A percentile compares a stretch with the other conserved stretches of the same genome.
Evolutionary conservation across 2,888 invertebrate genomes (phyloP).

Genomic region (Drosophila tanythrix): DNA sequence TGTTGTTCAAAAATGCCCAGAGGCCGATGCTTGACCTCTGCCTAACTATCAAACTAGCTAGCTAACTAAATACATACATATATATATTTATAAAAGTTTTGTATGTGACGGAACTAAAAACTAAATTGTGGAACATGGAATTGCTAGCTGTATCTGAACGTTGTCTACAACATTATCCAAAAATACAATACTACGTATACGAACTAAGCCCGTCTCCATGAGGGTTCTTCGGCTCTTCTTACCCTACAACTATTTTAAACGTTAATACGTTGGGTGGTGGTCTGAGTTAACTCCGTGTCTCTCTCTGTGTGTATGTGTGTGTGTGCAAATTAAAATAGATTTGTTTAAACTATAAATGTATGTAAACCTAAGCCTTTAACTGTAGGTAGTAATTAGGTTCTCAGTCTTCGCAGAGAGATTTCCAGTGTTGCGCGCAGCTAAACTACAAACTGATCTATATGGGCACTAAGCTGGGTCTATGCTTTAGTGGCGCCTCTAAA

Average conservation of each 20-base stretch:
- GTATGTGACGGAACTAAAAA: slow-evolving; percentile 33
- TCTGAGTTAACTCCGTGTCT: slow-evolving; percentile 51
- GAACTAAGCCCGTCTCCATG: slow-evolving; percentile 41
- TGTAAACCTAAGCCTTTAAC: slow-evolving; percentile 66
- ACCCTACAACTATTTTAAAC: slow-evolving; percentile 58
- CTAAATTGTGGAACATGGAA: slow-evolving; percentile 79
- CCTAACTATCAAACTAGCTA: slow-evolving; percentile 50
- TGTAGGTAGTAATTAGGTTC: slow-evolving; percentile 82
- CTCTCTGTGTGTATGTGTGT: slow-evolving; percentile 14
- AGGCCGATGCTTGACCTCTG: slow-evolving; percentile 48
- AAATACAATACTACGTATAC: slow-evolving; percentile 63
- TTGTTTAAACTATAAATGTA: slow-evolving; percentile 30
- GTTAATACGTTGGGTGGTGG: slow-evolving; percentile 78
- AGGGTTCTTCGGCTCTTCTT: slow-evolving; percentile 27
- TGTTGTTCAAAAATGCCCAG: slow-evolving; percentile 70
- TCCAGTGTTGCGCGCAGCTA: slow-evolving; percentile 62
- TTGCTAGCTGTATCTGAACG: slow-evolving; percentile 77
- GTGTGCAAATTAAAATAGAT: slow-evolving; percentile 36
- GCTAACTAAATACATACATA: slow-evolving; percentile 28
- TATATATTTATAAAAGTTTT: slow-evolving; percentile 12
- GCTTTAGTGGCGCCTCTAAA: slow-evolving; percentile 37
- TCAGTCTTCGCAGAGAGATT: slow-evolving; percentile 85
- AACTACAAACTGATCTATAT: slow-evolving; percentile 59
- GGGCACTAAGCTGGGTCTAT: slow-evolving; percentile 51
- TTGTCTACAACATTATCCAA: slow-evolving; percentile 64